Conservation (phyloP, 2,113 vertebrate species). For the Microcebus ravelobensis region DNA sequence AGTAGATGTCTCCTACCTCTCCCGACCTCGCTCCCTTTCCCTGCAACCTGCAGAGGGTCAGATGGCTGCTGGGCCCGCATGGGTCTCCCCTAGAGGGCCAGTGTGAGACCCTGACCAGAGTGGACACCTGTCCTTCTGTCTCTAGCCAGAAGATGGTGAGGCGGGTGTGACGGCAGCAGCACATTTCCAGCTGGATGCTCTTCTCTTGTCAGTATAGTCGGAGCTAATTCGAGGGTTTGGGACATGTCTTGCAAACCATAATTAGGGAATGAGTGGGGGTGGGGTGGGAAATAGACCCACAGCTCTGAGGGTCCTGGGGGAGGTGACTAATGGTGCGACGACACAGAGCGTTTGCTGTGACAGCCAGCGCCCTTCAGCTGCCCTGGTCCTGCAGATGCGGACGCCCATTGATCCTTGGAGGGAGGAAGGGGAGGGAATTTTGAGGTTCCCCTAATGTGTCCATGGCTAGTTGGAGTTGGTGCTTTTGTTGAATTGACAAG, state of each 20-base stretch:
- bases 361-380: constrained; percentile 73
- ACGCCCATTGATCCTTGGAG: constrained; percentile 35
- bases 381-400: constrained; percentile 45
- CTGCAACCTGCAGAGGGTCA: not conserved
- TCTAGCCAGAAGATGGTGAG: constrained; percentile 36
- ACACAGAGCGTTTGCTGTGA: constrained; percentile 18
- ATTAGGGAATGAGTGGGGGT: constrained; percentile 32
- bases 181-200: constrained; percentile 45
- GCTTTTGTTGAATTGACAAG: constrained; percentile 46
- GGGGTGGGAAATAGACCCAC: not conserved
- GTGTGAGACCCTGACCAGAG: constrained; percentile 30
- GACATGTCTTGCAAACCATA: constrained; percentile 22
- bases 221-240: constrained; percentile 66
- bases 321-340: not conserved
- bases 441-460: not conserved
- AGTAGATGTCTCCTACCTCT: not conserved
- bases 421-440: not conserved
- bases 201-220: not conserved
- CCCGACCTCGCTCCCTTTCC: not conserved
- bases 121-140: constrained; percentile 63
- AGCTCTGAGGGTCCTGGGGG: constrained; percentile 50
- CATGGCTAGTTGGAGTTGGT: not conserved
- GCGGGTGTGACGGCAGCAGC: constrained; percentile 4
- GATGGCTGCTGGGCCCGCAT: not conserved
- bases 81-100: not conserved